Conservation (phyloP, 2,113 vertebrate species). For the Hydrolagus affinis region DNA sequence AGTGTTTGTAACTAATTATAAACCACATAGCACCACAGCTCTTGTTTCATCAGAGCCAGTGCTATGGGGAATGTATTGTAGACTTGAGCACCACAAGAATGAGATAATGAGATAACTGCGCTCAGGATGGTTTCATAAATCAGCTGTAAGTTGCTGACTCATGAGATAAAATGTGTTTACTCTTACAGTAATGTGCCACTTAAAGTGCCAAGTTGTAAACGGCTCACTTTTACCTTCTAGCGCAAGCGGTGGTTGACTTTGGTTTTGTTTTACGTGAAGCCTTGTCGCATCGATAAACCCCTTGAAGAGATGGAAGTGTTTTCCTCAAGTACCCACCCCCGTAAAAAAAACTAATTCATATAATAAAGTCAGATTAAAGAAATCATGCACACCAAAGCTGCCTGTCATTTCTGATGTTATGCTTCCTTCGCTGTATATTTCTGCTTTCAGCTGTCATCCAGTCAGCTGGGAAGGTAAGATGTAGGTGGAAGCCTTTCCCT, state of each 20-base stretch:
- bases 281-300: background rate
- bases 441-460: background rate
- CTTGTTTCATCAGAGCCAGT: conserved; percentile 29
- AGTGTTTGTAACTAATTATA: conserved; percentile 33
- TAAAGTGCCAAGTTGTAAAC: conserved; percentile 22
- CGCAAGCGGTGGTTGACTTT: conserved; percentile 7
- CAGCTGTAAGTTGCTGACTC: conserved; percentile 31
- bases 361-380: conserved; percentile 13
- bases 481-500: background rate
- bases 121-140: conserved; percentile 24
- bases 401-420: conserved; percentile 17
- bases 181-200: conserved; percentile 20
- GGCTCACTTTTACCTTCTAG: conserved; percentile 27
- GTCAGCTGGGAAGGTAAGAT: conserved; percentile 19
- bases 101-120: conserved; percentile 32
- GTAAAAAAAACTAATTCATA: background rate
- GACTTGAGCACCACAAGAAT: conserved; percentile 21
- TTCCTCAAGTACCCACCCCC: conserved; percentile 5
- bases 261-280: conserved; percentile 7
- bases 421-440: background rate
- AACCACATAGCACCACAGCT: conserved; percentile 26
- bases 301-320: conserved; percentile 2
- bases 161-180: conserved; percentile 28
- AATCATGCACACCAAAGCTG: conserved; percentile 9
- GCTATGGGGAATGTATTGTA: conserved; percentile 23